Conservation (phyloP, 1,140 invertebrate species). For the Diorhabda sublineata region DNA sequence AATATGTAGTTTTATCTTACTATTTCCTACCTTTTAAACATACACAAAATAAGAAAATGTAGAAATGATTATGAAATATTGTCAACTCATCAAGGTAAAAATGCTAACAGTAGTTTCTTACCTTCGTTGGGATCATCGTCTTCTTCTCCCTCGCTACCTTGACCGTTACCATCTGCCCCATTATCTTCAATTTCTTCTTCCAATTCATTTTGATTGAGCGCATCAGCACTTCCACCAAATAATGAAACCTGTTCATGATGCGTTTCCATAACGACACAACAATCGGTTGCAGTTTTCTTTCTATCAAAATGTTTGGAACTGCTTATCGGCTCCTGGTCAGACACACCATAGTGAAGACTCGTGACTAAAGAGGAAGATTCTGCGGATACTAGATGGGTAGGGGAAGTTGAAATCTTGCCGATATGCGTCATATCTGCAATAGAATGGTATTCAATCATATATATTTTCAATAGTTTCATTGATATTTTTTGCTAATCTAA, state of each 20-base stretch:
- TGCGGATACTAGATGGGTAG: conserved; percentile 39
- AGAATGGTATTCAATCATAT: conserved; percentile 23
- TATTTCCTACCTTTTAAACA: too few species aligned
- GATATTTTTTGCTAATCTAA: too few species aligned
- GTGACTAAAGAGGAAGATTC: conserved; percentile 43
- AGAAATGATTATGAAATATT: too few species aligned
- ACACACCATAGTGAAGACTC: conserved; percentile 37
- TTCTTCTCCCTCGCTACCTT: conserved; percentile 1
- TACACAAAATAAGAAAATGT: too few species aligned
- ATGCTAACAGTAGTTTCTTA: neutral
- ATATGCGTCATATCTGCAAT: conserved; percentile 32
- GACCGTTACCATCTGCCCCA: neutral
- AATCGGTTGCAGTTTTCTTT: conserved; percentile 39
- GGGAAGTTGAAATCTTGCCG: conserved; percentile 30
- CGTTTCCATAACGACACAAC: conserved; percentile 42
- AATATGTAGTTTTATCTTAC: too few species aligned
- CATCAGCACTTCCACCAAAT: conserved; percentile 45
- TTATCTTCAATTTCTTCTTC: neutral
- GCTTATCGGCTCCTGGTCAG: conserved; percentile 39
- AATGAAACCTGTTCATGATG: conserved; percentile 38
- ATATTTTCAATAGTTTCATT: neutral
- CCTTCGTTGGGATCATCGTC: conserved; percentile 4
- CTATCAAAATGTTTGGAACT: conserved; percentile 44
- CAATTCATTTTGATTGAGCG: conserved; percentile 7
- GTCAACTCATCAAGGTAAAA: too few species aligned